These are phyloP conservation scores for Alcis repandata DNA, from an alignment of 2,888 invertebrate species.

Conservation along the genomic window DNA sequence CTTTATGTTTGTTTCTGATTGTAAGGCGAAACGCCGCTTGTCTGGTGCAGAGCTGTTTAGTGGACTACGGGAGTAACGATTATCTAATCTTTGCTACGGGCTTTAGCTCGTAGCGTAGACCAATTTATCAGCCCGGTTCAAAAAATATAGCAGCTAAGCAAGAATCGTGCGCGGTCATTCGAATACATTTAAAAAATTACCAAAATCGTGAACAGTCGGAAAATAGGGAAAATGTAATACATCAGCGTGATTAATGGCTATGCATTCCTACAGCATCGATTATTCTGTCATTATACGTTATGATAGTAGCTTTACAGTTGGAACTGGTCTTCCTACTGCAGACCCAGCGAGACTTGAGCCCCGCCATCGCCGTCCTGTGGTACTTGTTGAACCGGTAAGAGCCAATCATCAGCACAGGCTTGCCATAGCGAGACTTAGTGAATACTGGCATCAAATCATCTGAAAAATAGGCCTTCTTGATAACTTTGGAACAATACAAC, in stretches of 20 bases:
- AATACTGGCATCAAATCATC: conserved; percentile 35
- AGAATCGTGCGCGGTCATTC: no score
- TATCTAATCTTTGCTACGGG: no score
- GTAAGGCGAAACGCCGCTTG: no score
- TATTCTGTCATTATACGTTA: background rate
- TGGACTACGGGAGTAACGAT: no score
- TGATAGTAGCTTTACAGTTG: background rate
- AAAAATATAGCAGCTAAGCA: no score
- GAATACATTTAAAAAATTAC: no score
- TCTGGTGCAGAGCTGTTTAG: no score
- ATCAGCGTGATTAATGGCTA: background rate
- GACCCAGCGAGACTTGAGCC: conserved; percentile 45
- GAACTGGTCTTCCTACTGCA: conserved; percentile 42
- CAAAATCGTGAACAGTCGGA: no score
- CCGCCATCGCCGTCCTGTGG: conserved; percentile 32
- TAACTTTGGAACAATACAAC: no score
- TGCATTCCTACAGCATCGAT: background rate
- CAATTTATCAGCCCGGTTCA: no score
- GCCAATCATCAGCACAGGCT: conserved; percentile 56
- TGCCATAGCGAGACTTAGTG: conserved; percentile 59
- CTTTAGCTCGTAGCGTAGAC: no score
- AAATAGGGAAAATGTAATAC: background rate
- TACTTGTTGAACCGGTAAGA: conserved; percentile 52
- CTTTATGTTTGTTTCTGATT: no score
- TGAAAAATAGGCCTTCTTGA: background rate